These are phyloP conservation scores for Luidia sarsii DNA, from an alignment of 53 echinoderm and acorn worm species.

Conservation along the genomic window DNA sequence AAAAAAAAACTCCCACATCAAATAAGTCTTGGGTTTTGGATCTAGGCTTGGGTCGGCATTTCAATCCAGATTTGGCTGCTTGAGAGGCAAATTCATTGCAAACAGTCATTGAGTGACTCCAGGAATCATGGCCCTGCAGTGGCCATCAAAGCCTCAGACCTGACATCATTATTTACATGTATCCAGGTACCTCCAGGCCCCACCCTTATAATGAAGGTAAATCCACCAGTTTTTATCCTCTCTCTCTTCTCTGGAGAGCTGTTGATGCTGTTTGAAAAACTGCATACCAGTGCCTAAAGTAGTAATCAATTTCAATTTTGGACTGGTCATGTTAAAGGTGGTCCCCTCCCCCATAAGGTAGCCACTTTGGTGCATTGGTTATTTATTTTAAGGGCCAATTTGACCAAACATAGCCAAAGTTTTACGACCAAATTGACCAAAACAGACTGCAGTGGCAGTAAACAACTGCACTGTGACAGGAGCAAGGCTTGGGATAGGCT, in stretches of 20 bases:
- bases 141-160: no score
- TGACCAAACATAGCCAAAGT: no score
- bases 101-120: no score
- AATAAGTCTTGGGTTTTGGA: no score
- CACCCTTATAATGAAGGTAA: background rate
- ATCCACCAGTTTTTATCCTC: background rate
- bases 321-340: background rate
- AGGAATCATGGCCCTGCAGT: no score
- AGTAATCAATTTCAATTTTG: background rate
- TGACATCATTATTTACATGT: background rate
- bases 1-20: no score
- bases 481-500: no score
- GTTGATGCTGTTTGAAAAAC: background rate
- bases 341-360: background rate
- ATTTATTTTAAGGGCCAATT: slow-evolving; percentile 12
- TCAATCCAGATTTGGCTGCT: no score
- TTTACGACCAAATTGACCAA: background rate
- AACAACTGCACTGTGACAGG: background rate
- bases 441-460: background rate
- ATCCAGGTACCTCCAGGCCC: background rate
- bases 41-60: no score
- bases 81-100: no score
- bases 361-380: background rate
- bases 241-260: background rate
- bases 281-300: background rate